Base-by-base conservation (phyloP, 1,140 invertebrate genomes). In the Drosophila nasuta region DNA sequence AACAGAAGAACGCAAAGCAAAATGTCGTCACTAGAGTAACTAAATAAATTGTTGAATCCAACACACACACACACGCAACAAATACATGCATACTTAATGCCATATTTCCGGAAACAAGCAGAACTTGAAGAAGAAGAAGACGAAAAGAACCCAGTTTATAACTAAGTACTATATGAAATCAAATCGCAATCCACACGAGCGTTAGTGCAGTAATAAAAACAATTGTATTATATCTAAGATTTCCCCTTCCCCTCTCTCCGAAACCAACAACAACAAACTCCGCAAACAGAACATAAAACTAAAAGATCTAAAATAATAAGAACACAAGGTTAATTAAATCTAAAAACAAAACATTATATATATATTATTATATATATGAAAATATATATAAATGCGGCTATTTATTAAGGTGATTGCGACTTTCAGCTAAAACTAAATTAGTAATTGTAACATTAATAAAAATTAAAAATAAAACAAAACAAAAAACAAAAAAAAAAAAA, bases 151-250 rank as follows among this genome's bases (percentile, higher is more conserved):
- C 62, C 13, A 66, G 11, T 43, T 33, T 57, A 70, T 17, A 63
- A 28, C 33, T 75, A 38, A 56, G 57, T 15, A 51, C 28, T 35
- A 59, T 60, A 60, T 17, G 41, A 41, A 51, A 62, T 43, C 68
- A 66, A 60, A 79, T 67, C 64, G 73, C 64, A 81, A 76, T 81
- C 77, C 66, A 77, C 65, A 71, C 60, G 56, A 68, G 65, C 79
- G 79, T 78, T 82, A 82, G 74, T 79, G 60, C 73, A 76, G 62
- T 72, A 73, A 87, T 80, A 77, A 88, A 74, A 58, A 80, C 65
- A 88, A 86, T 88, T 87, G 83, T 87, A 87, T 89, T 83, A 87
- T 87, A 87, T 80, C 67, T 87, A 87, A 87, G 83, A 65, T 54
- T 70, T 15, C 15, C n/a, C 25, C 11, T 5, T n/a, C n/a, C 35